Evolutionary conservation across 1,140 invertebrate species (phyloP).

Genomic region (Drosophila sechellia): DNA sequence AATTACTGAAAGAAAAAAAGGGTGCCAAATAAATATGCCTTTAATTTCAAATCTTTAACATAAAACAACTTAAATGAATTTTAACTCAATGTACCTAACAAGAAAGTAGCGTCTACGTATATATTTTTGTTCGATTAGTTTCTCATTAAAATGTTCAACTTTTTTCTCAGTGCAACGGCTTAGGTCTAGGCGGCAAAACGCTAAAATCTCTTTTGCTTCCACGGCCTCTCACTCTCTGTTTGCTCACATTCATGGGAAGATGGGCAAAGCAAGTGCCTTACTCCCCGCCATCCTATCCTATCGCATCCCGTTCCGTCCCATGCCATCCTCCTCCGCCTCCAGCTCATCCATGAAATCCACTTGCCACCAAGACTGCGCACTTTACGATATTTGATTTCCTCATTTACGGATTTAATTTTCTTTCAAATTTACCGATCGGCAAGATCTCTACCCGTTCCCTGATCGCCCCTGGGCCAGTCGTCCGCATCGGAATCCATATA

Average conservation of each 20-base stretch:
- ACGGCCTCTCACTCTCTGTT: constrained; percentile 53
- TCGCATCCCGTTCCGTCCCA: background rate
- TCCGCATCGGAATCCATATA: constrained; percentile 50
- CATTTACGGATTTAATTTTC: constrained; percentile 83
- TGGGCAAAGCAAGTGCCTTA: constrained; percentile 48
- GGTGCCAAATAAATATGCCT: too few relatives aligned
- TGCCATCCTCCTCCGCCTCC: constrained; percentile 15
- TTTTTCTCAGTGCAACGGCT: background rate
- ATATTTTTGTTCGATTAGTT: background rate
- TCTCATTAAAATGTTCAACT: background rate
- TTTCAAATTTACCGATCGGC: constrained; percentile 79
- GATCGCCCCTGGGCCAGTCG: constrained; percentile 48
- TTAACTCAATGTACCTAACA: too few relatives aligned
- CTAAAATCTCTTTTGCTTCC: constrained; percentile 60
- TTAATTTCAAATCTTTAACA: background rate
- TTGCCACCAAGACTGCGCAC: constrained; percentile 77
- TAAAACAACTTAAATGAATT: too few relatives aligned
- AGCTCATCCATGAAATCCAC: constrained; percentile 50
- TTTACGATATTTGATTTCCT: constrained; percentile 83
- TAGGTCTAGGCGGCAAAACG: constrained; percentile 66
- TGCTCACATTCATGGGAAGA: constrained; percentile 78
- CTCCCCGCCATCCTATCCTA: constrained; percentile 11
- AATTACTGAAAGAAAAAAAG: constrained; percentile 6
- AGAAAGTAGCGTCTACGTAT: too few relatives aligned
- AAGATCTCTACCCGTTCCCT: constrained; percentile 61